phyloP scores from a whole-genome alignment of 2,888 invertebrate genomes.

The Pyrgus malvae region DNA sequence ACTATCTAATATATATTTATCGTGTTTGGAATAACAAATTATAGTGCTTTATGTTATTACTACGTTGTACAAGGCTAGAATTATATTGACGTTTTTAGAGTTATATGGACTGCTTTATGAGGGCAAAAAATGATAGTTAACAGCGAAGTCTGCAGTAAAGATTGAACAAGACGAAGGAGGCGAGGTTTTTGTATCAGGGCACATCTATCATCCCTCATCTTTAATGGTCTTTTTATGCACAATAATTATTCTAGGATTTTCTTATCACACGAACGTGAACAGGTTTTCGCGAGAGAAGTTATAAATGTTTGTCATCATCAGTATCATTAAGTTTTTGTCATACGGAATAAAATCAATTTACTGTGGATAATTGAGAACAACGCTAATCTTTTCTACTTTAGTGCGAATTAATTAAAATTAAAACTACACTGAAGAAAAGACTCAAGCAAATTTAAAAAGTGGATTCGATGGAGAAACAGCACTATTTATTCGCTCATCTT shows the following conservation, averaged over 20 bases:
- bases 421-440: not conserved
- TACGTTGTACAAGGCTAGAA: not conserved
- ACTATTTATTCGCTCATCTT: not conserved
- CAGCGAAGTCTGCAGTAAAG: conserved; percentile 2
- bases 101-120: not conserved
- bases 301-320: conserved; percentile 17
- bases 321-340: conserved; percentile 5
- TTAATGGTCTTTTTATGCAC: conserved; percentile 20
- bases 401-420: not conserved
- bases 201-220: conserved; percentile 19
- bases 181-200: conserved; percentile 13
- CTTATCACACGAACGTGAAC: not conserved
- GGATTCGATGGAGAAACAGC: not conserved
- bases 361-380: not conserved
- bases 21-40: not conserved
- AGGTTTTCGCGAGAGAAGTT: not conserved
- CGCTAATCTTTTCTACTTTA: not conserved
- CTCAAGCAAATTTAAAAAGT: not conserved
- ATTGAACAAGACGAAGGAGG: conserved; percentile 7
- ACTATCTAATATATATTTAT: too few relatives aligned
- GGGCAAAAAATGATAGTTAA: conserved; percentile 8
- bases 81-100: not conserved
- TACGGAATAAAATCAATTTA: conserved; percentile 10
- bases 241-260: conserved; percentile 18
- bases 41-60: not conserved